Conservation (phyloP, 1,140 invertebrate species). For the Eufriesea mexicana region DNA sequence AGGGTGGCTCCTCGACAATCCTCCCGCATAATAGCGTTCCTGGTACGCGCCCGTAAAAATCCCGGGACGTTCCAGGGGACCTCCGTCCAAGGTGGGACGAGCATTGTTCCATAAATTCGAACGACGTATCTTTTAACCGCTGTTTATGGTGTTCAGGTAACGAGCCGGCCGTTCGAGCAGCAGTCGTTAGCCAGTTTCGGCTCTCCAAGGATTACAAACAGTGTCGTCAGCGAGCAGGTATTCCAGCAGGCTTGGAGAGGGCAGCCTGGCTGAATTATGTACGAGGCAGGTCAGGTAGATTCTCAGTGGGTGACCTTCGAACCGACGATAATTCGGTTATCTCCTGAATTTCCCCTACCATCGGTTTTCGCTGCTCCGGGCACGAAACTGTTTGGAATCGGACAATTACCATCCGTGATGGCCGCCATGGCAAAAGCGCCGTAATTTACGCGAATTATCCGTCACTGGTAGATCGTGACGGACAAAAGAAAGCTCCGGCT, state of each 20-base stretch:
- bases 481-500: no score
- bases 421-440: neutral
- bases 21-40: conserved; percentile 10
- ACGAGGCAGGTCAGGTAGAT: conserved; percentile 20
- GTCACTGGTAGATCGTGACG: no score
- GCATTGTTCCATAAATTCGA: conserved; percentile 26
- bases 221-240: conserved; percentile 29
- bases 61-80: neutral
- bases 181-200: conserved; percentile 15
- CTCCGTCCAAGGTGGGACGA: neutral
- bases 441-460: neutral
- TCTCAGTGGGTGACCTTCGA: conserved; percentile 26
- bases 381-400: neutral
- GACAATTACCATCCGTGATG: neutral
- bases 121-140: conserved; percentile 10
- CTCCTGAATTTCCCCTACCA: neutral
- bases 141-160: conserved; percentile 46
- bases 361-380: neutral
- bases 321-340: conserved; percentile 27
- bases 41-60: conserved; percentile 3
- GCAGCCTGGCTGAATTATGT: neutral
- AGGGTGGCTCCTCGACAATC: neutral
- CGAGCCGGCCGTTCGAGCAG: neutral
- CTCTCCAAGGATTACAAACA: conserved; percentile 26
- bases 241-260: conserved; percentile 3